phyloP scores from a whole-genome alignment of 2,797 vertebrate species.

The Phylloscopus collybita region DNA sequence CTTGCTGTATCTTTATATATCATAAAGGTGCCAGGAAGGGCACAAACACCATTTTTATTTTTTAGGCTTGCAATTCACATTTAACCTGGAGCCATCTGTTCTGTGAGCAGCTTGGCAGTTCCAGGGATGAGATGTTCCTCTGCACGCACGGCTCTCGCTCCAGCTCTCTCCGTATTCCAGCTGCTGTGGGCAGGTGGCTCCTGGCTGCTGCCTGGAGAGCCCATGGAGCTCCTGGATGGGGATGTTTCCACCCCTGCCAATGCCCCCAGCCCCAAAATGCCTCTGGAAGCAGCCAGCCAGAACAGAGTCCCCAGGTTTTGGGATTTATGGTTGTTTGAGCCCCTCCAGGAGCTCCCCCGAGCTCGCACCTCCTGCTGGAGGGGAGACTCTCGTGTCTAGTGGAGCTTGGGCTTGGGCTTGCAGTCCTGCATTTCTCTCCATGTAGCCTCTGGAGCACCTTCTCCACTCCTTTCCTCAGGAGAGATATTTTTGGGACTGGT shows the following conservation, averaged over 20 bases:
- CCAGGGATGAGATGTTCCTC: not conserved
- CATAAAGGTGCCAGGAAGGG: slow-evolving; percentile 41
- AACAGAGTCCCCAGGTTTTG: not conserved
- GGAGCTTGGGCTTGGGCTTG: not conserved
- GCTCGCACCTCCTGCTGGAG: not conserved
- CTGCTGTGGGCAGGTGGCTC: not conserved
- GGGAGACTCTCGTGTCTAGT: no score
- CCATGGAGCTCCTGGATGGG: not conserved
- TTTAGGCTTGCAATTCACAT: slow-evolving; percentile 58
- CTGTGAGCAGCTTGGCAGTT: slow-evolving; percentile 16
- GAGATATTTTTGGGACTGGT: not conserved
- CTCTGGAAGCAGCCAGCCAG: not conserved
- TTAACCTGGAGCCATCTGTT: slow-evolving; percentile 68
- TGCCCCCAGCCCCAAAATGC: not conserved
- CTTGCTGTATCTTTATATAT: slow-evolving; percentile 44
- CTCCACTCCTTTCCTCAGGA: not conserved
- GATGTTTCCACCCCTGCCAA: not conserved
- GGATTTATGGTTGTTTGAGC: not conserved
- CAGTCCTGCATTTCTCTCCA: not conserved
- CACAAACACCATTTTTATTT: slow-evolving; percentile 45
- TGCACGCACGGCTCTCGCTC: not conserved
- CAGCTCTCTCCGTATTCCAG: slow-evolving; percentile 2
- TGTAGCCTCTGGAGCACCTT: not conserved
- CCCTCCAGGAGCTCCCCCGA: not conserved
- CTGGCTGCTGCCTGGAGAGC: not conserved